A percentile compares a stretch with the other conserved stretches of the same genome.
Evolutionary conservation across 1,140 invertebrate species (phyloP).

Genomic region (Chelonus insularis): DNA sequence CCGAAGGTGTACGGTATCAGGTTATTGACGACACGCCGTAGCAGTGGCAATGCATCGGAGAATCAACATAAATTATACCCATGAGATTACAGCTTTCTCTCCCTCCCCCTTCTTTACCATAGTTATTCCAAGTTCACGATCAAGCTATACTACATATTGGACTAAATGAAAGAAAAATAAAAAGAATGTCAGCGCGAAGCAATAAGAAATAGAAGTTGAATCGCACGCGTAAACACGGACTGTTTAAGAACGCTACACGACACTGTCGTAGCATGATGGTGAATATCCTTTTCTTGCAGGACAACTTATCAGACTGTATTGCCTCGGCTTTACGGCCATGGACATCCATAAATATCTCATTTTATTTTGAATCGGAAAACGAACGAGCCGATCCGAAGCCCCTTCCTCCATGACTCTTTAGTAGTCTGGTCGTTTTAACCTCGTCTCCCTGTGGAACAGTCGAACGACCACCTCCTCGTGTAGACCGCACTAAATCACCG

Average conservation of each 20-base stretch:
- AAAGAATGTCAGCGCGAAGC: no score
- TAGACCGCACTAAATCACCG: conserved; percentile 56
- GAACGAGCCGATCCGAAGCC: conserved; percentile 51
- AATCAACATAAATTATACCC: conserved; percentile 42
- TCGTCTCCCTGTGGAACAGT: background rate
- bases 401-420: background rate
- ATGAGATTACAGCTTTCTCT: conserved; percentile 3
- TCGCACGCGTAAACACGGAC: no score
- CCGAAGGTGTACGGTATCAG: conserved; percentile 41
- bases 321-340: conserved; percentile 14
- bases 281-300: background rate
- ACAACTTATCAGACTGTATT: conserved; percentile 17
- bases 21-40: conserved; percentile 44
- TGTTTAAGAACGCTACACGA: background rate
- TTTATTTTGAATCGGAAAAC: conserved; percentile 60
- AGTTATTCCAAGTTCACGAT: background rate
- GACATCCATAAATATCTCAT: conserved; percentile 58
- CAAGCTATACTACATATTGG: no score
- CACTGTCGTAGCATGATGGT: conserved; percentile 7
- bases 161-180: no score
- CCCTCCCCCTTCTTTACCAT: background rate
- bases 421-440: no score
- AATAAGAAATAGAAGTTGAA: background rate
- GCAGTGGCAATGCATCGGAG: conserved; percentile 42
- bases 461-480: conserved; percentile 21